A percentile compares a stretch with the other conserved stretches of the same genome.
phyloP scores from a whole-genome alignment of 2,797 vertebrate species.

The Perodicticus potto region DNA sequence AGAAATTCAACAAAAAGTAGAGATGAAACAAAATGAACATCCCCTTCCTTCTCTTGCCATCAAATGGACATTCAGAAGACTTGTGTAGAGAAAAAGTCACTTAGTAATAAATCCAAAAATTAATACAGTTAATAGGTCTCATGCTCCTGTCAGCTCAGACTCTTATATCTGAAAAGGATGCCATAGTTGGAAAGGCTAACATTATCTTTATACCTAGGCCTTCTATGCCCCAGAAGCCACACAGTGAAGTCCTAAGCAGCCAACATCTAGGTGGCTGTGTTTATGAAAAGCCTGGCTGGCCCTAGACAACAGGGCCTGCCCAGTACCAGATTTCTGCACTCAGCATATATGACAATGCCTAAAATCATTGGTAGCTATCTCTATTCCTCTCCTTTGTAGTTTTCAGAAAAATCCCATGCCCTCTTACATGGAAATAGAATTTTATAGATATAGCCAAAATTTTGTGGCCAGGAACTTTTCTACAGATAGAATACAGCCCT shows the following conservation, averaged over 20 bases:
- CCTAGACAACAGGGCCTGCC: background rate
- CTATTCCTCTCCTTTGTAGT: slow-evolving; percentile 15
- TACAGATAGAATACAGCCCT: background rate
- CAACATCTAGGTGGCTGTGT: background rate
- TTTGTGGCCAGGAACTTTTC: slow-evolving; percentile 65
- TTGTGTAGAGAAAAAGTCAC: slow-evolving; percentile 4
- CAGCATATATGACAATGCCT: background rate
- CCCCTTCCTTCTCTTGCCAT: slow-evolving; percentile 6
- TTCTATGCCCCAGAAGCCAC: background rate
- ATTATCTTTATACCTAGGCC: background rate
- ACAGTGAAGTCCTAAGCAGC: background rate
- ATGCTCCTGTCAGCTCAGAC: background rate
- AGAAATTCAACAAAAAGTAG: slow-evolving; percentile 2
- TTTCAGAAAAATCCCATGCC: slow-evolving; percentile 38
- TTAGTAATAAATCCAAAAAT: slow-evolving; percentile 59
- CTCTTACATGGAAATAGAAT: slow-evolving; percentile 55
- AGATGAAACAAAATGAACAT: slow-evolving; percentile 21
- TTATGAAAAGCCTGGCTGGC: background rate
- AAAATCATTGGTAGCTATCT: background rate
- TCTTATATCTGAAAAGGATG: slow-evolving; percentile 22
- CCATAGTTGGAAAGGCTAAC: slow-evolving; percentile 26
- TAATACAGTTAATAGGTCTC: background rate
- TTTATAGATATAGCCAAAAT: slow-evolving; percentile 39
- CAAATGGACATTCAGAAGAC: slow-evolving; percentile 38
- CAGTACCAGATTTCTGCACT: background rate